Percentiles rank a stretch among this genome's conserved stretches.
These are phyloP conservation scores for Rhineura floridana DNA, from an alignment of 2,113 vertebrate genomes.

Conservation along the genomic window DNA sequence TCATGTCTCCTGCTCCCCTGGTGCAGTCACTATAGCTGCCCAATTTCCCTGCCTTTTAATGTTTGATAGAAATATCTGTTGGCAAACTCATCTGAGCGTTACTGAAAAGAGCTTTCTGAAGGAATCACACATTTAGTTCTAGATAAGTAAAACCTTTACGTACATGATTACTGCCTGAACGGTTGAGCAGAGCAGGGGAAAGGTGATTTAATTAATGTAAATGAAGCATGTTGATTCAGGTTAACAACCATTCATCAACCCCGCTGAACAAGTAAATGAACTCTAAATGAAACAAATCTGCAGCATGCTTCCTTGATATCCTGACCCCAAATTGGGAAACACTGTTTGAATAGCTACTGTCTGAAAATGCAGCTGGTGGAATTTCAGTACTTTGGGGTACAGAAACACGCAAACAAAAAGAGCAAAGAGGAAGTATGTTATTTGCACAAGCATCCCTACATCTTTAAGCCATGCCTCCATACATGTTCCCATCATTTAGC, in stretches of 20 bases:
- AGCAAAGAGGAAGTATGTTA: not conserved
- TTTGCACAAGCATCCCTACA: not conserved
- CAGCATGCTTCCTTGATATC: not conserved
- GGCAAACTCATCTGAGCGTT: not conserved
- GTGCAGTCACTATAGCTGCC: too few relatives aligned
- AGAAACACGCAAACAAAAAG: not conserved
- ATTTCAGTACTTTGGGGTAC: not conserved
- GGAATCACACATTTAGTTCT: not conserved
- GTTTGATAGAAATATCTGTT: too few relatives aligned
- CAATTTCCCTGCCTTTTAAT: too few relatives aligned
- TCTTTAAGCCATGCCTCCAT: not conserved
- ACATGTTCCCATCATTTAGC: not conserved
- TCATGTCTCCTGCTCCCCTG: too few relatives aligned
- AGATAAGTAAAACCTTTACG: not conserved
- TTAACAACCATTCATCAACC: not conserved
- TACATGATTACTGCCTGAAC: not conserved
- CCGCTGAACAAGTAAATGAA: not conserved
- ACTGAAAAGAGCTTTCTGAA: not conserved
- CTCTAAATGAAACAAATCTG: not conserved
- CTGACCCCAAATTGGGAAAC: too few relatives aligned
- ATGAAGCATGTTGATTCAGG: not conserved
- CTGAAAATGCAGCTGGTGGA: not conserved
- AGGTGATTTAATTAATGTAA: not conserved
- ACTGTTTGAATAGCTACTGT: not conserved
- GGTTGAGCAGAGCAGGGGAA: not conserved